Evolutionary conservation across 2,797 vertebrate genomes (phyloP).

Genomic region (Apogon hyalosoma): DNA sequence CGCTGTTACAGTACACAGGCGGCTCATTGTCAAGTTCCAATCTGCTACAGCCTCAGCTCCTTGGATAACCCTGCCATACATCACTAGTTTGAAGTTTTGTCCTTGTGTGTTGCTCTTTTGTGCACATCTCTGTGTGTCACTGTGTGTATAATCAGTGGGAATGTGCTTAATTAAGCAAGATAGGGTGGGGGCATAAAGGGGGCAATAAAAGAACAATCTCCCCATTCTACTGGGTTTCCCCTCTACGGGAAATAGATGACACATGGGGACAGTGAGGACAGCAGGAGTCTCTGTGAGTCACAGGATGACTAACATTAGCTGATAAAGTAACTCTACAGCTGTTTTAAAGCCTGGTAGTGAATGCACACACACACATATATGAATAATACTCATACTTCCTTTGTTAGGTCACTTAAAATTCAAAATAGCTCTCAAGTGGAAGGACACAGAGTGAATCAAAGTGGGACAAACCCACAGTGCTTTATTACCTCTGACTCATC

Average conservation of each 20-base stretch:
- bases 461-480: constrained; percentile 30
- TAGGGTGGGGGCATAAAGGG: constrained; percentile 30
- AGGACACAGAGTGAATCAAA: constrained; percentile 26
- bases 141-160: constrained; percentile 65
- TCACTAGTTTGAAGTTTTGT: constrained; percentile 44
- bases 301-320: constrained; percentile 55
- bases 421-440: constrained; percentile 14
- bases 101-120: constrained; percentile 46
- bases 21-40: constrained; percentile 58
- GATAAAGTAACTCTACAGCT: constrained; percentile 33
- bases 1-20: constrained; percentile 60
- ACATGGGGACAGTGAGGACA: constrained; percentile 60
- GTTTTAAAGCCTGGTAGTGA: constrained; percentile 21
- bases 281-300: constrained; percentile 59
- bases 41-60: constrained; percentile 28
- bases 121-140: constrained; percentile 38
- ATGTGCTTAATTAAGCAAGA: constrained; percentile 71
- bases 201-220: constrained; percentile 69
- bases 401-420: constrained; percentile 32
- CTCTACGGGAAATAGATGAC: constrained; percentile 54
- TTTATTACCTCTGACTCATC: constrained; percentile 67
- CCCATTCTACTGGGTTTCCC: constrained; percentile 65
- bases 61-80: constrained; percentile 47
- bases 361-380: neutral
- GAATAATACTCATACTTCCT: constrained; percentile 40